Evolutionary conservation across 2,888 invertebrate genomes (phyloP).

Genomic region (Hirtodrosophila duncani): DNA sequence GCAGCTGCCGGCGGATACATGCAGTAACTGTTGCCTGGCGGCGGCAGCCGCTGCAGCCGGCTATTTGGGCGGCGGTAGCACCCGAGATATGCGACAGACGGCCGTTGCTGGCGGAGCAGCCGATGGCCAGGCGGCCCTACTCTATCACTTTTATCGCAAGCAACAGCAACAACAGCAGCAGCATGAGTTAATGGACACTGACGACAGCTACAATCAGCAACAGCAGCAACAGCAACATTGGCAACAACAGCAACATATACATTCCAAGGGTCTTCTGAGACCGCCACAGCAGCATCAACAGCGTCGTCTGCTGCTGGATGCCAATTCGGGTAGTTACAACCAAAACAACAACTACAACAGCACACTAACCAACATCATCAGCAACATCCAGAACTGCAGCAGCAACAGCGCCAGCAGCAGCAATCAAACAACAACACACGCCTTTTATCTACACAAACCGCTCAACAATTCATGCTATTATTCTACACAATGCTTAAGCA

Average conservation of each 20-base stretch:
- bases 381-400: constrained; percentile 27
- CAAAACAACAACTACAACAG: constrained; percentile 30
- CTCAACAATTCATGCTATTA: constrained; percentile 60
- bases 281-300: constrained; percentile 41
- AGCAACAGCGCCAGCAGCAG: constrained; percentile 23
- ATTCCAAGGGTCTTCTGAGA: constrained; percentile 59
- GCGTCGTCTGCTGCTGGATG: constrained; percentile 74
- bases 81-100: constrained; percentile 53
- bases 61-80: constrained; percentile 73
- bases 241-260: constrained; percentile 53
- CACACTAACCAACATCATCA: constrained; percentile 45
- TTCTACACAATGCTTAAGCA: constrained; percentile 61
- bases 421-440: constrained; percentile 16
- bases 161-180: constrained; percentile 57
- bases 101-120: constrained; percentile 19
- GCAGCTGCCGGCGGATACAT: constrained; percentile 71
- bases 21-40: constrained; percentile 75
- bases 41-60: constrained; percentile 54
- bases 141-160: constrained; percentile 68
- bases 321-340: constrained; percentile 78
- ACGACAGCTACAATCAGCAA: constrained; percentile 53
- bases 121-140: constrained; percentile 48
- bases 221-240: constrained; percentile 21
- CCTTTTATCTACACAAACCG: constrained; percentile 44
- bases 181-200: constrained; percentile 72